phyloP scores from a whole-genome alignment of 2,113 vertebrate genomes.

The Sitta europaea region DNA sequence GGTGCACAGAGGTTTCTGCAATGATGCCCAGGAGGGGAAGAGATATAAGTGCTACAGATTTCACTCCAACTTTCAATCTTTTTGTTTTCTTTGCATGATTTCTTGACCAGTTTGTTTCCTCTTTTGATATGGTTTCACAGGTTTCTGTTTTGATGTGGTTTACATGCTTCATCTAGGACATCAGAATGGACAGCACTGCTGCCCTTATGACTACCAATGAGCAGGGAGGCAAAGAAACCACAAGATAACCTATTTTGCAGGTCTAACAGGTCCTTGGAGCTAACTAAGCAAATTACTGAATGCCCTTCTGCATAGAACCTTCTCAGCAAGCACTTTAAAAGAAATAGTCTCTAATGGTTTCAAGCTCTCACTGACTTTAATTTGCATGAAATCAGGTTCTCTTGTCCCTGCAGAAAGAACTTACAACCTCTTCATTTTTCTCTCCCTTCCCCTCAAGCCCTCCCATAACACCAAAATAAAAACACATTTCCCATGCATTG shows the following conservation, averaged over 20 bases:
- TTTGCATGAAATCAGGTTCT: background rate
- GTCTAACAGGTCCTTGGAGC: background rate
- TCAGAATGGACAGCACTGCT: background rate
- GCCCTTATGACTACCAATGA: background rate
- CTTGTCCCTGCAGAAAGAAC: background rate
- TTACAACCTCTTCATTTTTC: background rate
- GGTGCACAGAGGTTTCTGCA: background rate
- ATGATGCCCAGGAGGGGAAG: background rate
- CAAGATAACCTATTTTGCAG: background rate
- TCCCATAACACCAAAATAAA: background rate
- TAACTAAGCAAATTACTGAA: background rate
- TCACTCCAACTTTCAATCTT: background rate
- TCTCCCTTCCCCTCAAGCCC: background rate
- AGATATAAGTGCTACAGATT: fast-evolving
- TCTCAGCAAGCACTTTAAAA: background rate
- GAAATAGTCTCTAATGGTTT: background rate
- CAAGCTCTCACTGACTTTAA: background rate
- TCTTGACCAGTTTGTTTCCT: background rate
- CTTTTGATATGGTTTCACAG: fast-evolving
- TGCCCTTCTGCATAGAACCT: background rate
- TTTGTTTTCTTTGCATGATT: background rate
- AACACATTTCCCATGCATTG: background rate
- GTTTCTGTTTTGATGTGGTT: background rate
- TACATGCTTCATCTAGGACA: fast-evolving
- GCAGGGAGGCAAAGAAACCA: background rate